phyloP scores from a whole-genome alignment of 2,797 vertebrate species.

The Oryzias dopingdopingensis region DNA sequence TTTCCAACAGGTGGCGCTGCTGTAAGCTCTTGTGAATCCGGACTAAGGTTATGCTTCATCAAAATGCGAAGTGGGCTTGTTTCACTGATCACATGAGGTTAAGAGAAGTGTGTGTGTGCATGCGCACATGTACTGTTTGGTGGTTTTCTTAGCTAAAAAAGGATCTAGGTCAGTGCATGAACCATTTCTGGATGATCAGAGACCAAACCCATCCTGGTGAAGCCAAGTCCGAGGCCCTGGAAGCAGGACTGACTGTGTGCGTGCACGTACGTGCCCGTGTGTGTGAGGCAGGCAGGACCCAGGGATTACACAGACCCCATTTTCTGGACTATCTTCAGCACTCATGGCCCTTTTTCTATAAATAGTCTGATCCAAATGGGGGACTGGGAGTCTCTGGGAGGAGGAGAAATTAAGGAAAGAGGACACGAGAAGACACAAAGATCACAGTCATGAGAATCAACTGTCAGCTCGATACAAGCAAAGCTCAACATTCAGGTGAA shows the following conservation, averaged over 20 bases:
- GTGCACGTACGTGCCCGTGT: not conserved
- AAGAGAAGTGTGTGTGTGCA: not conserved
- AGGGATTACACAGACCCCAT: constrained; percentile 69
- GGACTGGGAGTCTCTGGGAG: constrained; percentile 12
- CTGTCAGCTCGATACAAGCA: not conserved
- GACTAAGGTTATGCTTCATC: not conserved
- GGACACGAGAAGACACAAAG: not conserved
- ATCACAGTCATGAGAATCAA: not conserved
- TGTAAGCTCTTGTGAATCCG: not conserved
- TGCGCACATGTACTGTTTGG: not conserved
- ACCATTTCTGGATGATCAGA: not conserved
- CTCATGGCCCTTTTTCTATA: constrained; percentile 60
- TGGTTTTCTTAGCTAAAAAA: constrained; percentile 1
- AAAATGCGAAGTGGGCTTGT: not conserved
- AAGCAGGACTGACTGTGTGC: not conserved
- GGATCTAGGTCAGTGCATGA: constrained; percentile 6
- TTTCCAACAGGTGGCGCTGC: no score
- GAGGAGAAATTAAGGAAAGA: constrained; percentile 10
- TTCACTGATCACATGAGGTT: constrained; percentile 1
- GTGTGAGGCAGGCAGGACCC: constrained; percentile 17
- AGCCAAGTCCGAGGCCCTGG: not conserved
- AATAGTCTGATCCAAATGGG: constrained; percentile 59
- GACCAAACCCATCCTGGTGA: constrained; percentile 2
- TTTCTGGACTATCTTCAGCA: constrained; percentile 71
- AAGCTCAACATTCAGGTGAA: not conserved